Evolutionary conservation across 1,140 invertebrate species (phyloP), one percentile per base, ranked within the genome.

Genomic region (Plutomurus gul): DNA sequence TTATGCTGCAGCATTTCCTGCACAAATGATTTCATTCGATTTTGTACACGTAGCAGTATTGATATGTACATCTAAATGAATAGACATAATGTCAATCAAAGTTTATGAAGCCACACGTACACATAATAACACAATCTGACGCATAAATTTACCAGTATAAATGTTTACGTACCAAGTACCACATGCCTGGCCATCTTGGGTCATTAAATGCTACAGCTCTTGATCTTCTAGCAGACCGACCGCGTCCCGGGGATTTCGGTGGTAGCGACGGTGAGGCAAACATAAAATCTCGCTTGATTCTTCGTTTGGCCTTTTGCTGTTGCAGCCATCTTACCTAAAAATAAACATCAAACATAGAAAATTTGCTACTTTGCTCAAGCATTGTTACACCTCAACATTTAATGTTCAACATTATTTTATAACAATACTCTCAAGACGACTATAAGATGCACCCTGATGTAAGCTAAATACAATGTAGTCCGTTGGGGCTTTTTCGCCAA

Each of bases 141-240:
- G n/a, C n/a, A n/a, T n/a, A n/a, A 43, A 43, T 43, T 43, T 43
- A 10, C 39, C 39, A 13, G 39, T 43, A 43, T 43, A 13, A 10
- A 10, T 43, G 18, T 43, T 43, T n/a, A 65, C 93, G 91, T 88
- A 95, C 93, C 90, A 95, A 87, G 87, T 96, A 96, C 95, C 95
- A 96, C 93, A 96, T 96, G 77, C 91, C 91, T 22, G 91, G 89
- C 94, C 94, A 96, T 87, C 92, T 91, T 36, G 92, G 92, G 87
- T 96, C 95, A 85, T 93, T 92, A 75, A 94, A 88, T 72, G 88
- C 85, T 77, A 90, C 85, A 30, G 56, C 37, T 80, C 78, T 79
- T 30, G 65, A 65, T 40, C 81, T 70, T 56, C 79, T 81, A 11
- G 72, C 75, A 27, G 77, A 36, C 10, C 77, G 71, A 22, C 46